Base-by-base conservation (phyloP, 2,888 invertebrate genomes). In the Abrostola tripartita region DNA sequence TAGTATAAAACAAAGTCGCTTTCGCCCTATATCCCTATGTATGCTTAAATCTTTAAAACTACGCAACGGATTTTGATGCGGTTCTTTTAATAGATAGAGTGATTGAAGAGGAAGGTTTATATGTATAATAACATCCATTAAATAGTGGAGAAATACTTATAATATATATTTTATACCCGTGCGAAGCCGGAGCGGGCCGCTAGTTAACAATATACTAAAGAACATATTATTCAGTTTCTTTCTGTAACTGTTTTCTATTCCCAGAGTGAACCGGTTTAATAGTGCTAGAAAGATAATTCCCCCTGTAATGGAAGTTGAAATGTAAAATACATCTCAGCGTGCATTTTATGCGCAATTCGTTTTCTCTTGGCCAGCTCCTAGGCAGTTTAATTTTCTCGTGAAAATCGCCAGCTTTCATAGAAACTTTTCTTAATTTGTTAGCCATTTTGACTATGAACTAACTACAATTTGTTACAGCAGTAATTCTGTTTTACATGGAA, bases 341-440 rank as follows among this genome's bases (percentile, higher is more conserved):
- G 71, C 37, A 52, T 71, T 59, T 60, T 11, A 52, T 44, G 14
- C 24, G 54, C 37, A 37, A 47, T 37, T 24, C 47, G 7, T 52
- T 56, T 59, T 70, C 8, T 57, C 71, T 57, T 37, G 41, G 50
- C 51, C n/a, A 37, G 11, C 12, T 35, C 37, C 40, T 12, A 57
- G 65, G 71, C 57, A 61, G 57, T 71, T 71, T 64, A 47, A 65
- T 75, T 71, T 55, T 60, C 76, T 50, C 53, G 1, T n/a, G 4
- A 14, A 55, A 71, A 60, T 64, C 57, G 52, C 51, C 14, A 70
- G 37, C 55, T 36, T 49, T 73, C 53, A 35, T 8, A 7, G 8
- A 44, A 49, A 58, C 49, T 62, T 68, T 66, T 47, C 51, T 57
- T 70, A 37, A 58, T 38, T 75, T 52, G 40, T 37, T 14, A 12